These are phyloP conservation scores for Melanostoma scalare DNA, from an alignment of 2,888 invertebrate species.

Conservation along the genomic window DNA sequence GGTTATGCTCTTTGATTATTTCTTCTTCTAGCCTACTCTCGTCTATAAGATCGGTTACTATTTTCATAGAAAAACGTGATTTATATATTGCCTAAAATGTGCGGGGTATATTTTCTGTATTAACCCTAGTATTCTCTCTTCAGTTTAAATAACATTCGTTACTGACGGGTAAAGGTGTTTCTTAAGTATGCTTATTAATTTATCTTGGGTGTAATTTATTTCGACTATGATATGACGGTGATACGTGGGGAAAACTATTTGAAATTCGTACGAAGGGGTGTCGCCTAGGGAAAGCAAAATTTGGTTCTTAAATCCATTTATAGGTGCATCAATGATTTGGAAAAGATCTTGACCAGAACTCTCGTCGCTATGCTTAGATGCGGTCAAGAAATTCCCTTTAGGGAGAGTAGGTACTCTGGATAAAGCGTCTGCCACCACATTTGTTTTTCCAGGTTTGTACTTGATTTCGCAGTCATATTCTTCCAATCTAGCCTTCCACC, in stretches of 20 bases:
- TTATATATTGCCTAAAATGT: no score
- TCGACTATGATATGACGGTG: slow-evolving; percentile 37
- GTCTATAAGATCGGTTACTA: no score
- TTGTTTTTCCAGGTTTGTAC: slow-evolving; percentile 54
- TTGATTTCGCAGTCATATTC: slow-evolving; percentile 59
- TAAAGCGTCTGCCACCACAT: slow-evolving; percentile 51
- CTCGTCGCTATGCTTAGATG: slow-evolving; percentile 18
- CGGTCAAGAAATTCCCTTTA: slow-evolving; percentile 43
- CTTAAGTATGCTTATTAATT: no score
- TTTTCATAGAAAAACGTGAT: no score
- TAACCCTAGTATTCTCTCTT: no score
- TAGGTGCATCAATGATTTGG: slow-evolving; percentile 6
- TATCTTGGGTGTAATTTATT: no score
- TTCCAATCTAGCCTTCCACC: slow-evolving; percentile 56
- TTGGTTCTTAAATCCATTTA: slow-evolving; percentile 12
- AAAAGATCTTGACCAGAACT: slow-evolving; percentile 11
- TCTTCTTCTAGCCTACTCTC: no score
- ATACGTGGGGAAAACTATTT: slow-evolving; percentile 34
- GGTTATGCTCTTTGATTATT: no score
- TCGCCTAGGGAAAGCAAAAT: slow-evolving; percentile 5
- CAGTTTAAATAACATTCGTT: no score
- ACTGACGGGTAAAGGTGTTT: no score
- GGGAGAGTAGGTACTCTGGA: slow-evolving; percentile 25
- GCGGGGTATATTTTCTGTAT: no score
- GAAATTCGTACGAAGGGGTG: slow-evolving; percentile 16